Percentiles rank a stretch among this genome's conserved stretches.
phyloP scores from a whole-genome alignment of 2,888 invertebrate genomes.

The Holacanthella duospinosa region DNA sequence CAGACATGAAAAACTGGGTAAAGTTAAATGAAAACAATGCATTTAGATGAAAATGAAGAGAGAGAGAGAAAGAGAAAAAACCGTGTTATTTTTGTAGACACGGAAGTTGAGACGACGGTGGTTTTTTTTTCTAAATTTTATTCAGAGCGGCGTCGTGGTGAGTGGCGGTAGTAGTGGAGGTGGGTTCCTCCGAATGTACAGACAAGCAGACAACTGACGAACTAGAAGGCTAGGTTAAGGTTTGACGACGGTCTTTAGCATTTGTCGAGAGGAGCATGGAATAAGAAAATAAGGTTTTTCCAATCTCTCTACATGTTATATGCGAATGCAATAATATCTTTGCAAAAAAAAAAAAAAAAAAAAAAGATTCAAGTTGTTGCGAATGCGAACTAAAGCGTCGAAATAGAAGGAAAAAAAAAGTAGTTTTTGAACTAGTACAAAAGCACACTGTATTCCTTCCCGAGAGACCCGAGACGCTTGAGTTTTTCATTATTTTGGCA shows the following conservation, averaged over 20 bases:
- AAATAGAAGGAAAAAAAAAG: not conserved
- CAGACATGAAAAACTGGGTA: no score
- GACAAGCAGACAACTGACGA: constrained; percentile 1
- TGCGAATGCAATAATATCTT: not conserved
- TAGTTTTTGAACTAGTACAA: not conserved
- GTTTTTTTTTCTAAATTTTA: no score
- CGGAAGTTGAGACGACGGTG: no score
- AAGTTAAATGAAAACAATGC: no score
- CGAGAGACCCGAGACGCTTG: not conserved
- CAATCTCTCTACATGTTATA: not conserved
- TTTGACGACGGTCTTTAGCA: no score
- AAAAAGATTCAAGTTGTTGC: not conserved
- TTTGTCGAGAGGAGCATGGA: not conserved
- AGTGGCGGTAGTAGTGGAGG: no score
- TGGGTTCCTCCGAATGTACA: no score
- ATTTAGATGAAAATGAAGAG: no score
- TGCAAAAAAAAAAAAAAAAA: not conserved
- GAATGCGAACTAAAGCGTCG: not conserved
- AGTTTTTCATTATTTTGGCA: not conserved
- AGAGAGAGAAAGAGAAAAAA: no score
- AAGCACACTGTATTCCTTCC: not conserved
- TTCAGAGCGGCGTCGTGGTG: no score
- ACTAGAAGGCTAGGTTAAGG: constrained; percentile 2
- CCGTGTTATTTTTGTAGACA: no score
- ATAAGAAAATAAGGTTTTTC: not conserved